Evolutionary conservation across 2,113 vertebrate species (phyloP).

Genomic region (Asarcornis scutulata): DNA sequence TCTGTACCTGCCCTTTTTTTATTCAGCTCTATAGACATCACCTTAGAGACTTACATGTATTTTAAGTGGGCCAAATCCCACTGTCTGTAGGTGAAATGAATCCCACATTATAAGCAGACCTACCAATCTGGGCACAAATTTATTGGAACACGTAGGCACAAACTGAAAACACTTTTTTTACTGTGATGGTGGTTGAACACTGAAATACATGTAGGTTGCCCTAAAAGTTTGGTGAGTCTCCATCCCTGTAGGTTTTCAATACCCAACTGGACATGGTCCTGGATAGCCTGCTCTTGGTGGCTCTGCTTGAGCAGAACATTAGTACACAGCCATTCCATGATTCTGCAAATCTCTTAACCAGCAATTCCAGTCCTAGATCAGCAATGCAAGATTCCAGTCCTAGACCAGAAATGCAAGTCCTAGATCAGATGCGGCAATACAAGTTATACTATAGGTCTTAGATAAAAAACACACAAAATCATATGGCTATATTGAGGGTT

Average conservation of each 20-base stretch:
- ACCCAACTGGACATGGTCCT: not conserved
- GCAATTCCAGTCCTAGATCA: not conserved
- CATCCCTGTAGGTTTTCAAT: not conserved
- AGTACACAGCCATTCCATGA: not conserved
- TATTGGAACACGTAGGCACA: not conserved
- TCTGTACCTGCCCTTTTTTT: not conserved
- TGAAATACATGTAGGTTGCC: not conserved
- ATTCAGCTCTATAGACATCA: not conserved
- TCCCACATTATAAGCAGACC: not conserved
- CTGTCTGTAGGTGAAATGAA: not conserved
- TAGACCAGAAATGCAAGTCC: not conserved
- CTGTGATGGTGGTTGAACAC: not conserved
- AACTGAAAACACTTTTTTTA: not conserved
- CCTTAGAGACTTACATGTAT: not conserved
- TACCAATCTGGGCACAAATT: not conserved
- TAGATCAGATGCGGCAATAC: not conserved
- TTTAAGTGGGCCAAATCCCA: not conserved
- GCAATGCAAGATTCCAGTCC: not conserved
- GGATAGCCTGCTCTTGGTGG: not conserved
- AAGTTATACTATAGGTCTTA: not conserved
- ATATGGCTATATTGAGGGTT: not conserved
- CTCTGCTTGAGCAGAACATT: not conserved
- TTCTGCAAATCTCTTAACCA: not conserved
- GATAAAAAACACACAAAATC: not conserved
- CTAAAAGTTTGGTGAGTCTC: not conserved